These are phyloP conservation scores for Drosophila barbarae DNA, from an alignment of 2,888 invertebrate species.

Conservation along the genomic window DNA sequence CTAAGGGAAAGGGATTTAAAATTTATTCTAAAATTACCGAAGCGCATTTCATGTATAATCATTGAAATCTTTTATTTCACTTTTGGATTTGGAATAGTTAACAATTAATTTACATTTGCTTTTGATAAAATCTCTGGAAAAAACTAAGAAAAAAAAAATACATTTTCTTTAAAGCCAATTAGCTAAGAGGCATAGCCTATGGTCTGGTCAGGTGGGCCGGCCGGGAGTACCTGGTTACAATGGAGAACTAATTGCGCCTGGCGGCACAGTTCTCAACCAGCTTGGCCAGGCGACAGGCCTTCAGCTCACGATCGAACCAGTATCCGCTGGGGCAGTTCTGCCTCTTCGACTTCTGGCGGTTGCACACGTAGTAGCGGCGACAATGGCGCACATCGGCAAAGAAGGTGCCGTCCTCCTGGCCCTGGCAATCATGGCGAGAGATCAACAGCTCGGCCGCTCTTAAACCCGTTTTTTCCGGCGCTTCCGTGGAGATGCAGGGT, in stretches of 20 bases:
- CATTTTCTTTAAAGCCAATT: slow-evolving; percentile 1
- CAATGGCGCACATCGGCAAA: slow-evolving; percentile 46
- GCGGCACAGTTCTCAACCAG: slow-evolving; percentile 47
- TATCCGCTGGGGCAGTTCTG: slow-evolving; percentile 39
- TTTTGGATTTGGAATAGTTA: slow-evolving; percentile 18
- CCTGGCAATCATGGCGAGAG: slow-evolving; percentile 36
- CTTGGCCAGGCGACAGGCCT: slow-evolving; percentile 29
- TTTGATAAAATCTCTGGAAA: slow-evolving; percentile 24
- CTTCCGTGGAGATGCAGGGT: no score
- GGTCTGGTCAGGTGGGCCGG: slow-evolving; percentile 3
- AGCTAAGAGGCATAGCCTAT: background rate
- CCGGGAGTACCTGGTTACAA: background rate
- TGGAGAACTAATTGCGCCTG: slow-evolving; percentile 31
- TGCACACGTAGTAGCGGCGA: slow-evolving; percentile 48
- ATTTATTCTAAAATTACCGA: background rate
- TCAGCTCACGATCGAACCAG: slow-evolving; percentile 48
- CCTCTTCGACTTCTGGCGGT: slow-evolving; percentile 27
- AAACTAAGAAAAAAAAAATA: slow-evolving; percentile 4
- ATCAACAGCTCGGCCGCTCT: background rate
- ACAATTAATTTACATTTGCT: slow-evolving; percentile 4
- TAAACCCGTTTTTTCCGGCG: no score
- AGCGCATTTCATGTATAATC: slow-evolving; percentile 16
- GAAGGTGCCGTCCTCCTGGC: slow-evolving; percentile 38
- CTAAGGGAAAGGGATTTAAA: background rate
- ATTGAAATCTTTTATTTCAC: slow-evolving; percentile 16